Evolutionary conservation across 1,140 invertebrate species (phyloP).

Genomic region (Bombus haemorrhoidalis): DNA sequence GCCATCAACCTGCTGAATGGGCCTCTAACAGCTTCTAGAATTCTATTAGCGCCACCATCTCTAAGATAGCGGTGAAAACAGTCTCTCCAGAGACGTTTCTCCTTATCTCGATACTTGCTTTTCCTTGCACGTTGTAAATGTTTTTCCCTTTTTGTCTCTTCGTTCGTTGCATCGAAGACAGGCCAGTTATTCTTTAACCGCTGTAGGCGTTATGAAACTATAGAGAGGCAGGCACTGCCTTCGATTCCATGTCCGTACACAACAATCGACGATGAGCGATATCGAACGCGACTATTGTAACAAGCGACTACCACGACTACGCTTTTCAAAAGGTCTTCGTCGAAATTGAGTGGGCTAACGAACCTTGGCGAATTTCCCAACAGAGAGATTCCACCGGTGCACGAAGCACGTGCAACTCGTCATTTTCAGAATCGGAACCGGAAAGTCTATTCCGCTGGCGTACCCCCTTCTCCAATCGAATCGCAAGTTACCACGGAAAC

Average conservation of each 20-base stretch:
- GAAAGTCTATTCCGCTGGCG: background rate
- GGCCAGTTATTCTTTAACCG: background rate
- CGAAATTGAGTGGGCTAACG: conserved; percentile 36
- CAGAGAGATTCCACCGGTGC: background rate
- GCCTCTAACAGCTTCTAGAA: conserved; percentile 44
- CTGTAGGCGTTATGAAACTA: background rate
- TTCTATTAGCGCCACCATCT: conserved; percentile 22
- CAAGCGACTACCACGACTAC: background rate
- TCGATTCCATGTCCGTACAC: background rate
- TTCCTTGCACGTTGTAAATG: background rate
- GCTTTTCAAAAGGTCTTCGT: conserved; percentile 4
- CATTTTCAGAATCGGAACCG: conserved; percentile 38
- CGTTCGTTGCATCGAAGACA: no score
- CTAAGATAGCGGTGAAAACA: conserved; percentile 23
- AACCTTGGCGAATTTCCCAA: conserved; percentile 42
- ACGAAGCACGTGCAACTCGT: conserved; percentile 6
- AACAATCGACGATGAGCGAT: conserved; percentile 3
- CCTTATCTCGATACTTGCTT: conserved; percentile 19
- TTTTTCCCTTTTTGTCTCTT: background rate
- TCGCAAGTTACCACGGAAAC: conserved; percentile 12
- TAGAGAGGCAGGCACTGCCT: background rate
- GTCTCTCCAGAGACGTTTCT: background rate
- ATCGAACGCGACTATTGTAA: conserved; percentile 34
- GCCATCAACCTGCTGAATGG: conserved; percentile 34
- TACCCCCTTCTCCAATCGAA: background rate